Percentiles rank a stretch among this genome's conserved stretches.
Conservation (phyloP, 2,113 vertebrate species). For the Psophia crepitans region DNA sequence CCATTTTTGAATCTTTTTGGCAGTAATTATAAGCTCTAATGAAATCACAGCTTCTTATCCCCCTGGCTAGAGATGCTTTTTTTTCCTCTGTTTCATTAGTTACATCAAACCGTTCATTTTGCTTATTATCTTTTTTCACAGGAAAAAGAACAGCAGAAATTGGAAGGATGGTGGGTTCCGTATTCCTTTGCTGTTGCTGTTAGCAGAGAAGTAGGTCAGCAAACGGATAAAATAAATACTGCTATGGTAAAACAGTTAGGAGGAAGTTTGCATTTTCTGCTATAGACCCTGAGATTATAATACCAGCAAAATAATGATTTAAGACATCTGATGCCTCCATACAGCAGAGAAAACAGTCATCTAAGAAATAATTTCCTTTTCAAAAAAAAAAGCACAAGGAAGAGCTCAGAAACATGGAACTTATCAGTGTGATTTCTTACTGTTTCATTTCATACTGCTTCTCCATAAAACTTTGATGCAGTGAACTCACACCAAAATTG, state of each 20-base stretch:
- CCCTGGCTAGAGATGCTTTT: background rate
- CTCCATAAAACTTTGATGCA: background rate
- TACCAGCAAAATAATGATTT: background rate
- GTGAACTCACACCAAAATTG: background rate
- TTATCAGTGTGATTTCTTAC: background rate
- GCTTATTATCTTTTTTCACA: background rate
- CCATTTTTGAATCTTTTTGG: background rate
- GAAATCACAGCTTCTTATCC: background rate
- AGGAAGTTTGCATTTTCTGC: background rate
- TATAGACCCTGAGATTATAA: background rate
- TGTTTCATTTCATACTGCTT: background rate
- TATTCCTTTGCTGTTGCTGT: background rate
- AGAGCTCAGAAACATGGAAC: background rate
- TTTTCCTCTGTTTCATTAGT: background rate
- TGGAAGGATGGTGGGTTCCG: background rate
- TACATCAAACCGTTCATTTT: background rate
- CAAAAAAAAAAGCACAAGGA: background rate
- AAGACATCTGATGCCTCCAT: background rate
- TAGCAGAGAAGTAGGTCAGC: background rate
- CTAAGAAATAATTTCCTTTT: background rate
- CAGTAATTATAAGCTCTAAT: background rate
- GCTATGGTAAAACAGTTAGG: background rate
- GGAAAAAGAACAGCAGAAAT: background rate
- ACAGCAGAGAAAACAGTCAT: background rate
- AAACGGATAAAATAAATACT: background rate